Base-by-base conservation (phyloP, 2,113 vertebrate genomes). In the Hippolais icterina region DNA sequence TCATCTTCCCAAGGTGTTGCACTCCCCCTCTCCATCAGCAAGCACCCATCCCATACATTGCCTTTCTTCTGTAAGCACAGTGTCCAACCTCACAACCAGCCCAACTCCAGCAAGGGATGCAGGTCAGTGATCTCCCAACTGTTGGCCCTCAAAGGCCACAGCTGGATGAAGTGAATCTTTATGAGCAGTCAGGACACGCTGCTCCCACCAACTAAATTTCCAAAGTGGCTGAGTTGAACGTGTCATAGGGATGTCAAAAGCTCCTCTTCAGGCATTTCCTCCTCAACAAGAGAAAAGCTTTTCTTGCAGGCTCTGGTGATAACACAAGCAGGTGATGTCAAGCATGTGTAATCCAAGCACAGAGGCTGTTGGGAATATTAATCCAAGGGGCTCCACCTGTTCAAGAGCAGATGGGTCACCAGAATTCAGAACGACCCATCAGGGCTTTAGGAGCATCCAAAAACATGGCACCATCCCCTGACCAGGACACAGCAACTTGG, bases 21-120 rank as follows among this genome's bases (percentile, higher is more conserved):
- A 15, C 8, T 64, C 69, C 60, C 5, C 3, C 12, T 90, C 28
- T 4, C 0, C 5, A 20, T 11, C 27, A 60, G 31, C 15, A 39
- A 63, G 23, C 0, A 2, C 23, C 35, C 37, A 28, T 7, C 14
- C 41, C 44, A 31, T 2, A 4, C 15, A 9, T 1, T 5, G 52
- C 22, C 27, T 25, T n/a, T 33, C 42, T 65, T 56, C 69, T 2
- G 4, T 12, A n/a, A n/a, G 22, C 4, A 0, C 52, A 41, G 20
- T 0, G 0, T 22, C 79, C 63, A 25, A 35, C 19, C 47, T n/a
- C 52, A 29, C 11, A 6, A 31, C 15, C 24, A 37, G 27, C 2
- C 4, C 23, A 4, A 28, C 54, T 33, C n/a, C 63, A 65, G 61
- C 57, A 65, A 37, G 41, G 41, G 75, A 14, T 52, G 75, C 10